These are phyloP conservation scores for Clytia hemisphaerica DNA, from an alignment of 30 jellyfish, hydroid and myxozoan species.

Conservation along the genomic window DNA sequence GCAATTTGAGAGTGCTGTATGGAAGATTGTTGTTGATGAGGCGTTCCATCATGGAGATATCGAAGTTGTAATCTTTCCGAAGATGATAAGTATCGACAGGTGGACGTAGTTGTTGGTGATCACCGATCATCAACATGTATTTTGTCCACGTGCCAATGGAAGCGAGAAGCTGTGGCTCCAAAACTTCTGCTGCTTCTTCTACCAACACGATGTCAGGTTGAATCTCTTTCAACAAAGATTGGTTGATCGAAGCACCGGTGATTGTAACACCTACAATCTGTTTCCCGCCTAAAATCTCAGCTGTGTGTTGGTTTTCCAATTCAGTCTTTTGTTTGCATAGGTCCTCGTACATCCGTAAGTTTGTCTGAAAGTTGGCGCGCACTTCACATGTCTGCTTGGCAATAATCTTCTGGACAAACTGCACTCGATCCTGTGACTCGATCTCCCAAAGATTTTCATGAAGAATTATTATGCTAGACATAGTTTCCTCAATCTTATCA, in stretches of 20 bases:
- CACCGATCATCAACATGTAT: slow-evolving; percentile 64
- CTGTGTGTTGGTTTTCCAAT: slow-evolving; percentile 31
- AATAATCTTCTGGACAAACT: slow-evolving; percentile 22
- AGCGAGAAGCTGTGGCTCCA: slow-evolving; percentile 63
- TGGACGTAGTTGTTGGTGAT: slow-evolving; percentile 64
- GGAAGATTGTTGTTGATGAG: slow-evolving; percentile 24
- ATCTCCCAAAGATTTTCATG: slow-evolving; percentile 36
- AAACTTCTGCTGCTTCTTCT: slow-evolving; percentile 75
- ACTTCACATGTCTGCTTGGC: neutral
- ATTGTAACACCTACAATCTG: slow-evolving; percentile 47
- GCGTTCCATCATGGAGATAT: slow-evolving; percentile 66
- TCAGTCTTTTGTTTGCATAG: slow-evolving; percentile 15
- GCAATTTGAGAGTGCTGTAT: slow-evolving; percentile 31
- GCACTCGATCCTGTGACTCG: slow-evolving; percentile 7
- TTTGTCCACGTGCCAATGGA: slow-evolving; percentile 47
- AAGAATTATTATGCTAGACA: neutral
- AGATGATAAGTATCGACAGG: slow-evolving; percentile 42
- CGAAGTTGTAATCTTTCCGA: slow-evolving; percentile 44
- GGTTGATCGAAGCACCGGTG: slow-evolving; percentile 64
- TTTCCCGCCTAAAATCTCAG: slow-evolving; percentile 16
- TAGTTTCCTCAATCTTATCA: neutral
- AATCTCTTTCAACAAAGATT: slow-evolving; percentile 27
- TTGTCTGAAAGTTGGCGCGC: slow-evolving; percentile 19
- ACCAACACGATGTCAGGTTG: slow-evolving; percentile 51
- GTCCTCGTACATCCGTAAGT: slow-evolving; percentile 7